These are phyloP conservation scores for Craniophora ligustri DNA, from an alignment of 2,888 invertebrate genomes.

Conservation along the genomic window DNA sequence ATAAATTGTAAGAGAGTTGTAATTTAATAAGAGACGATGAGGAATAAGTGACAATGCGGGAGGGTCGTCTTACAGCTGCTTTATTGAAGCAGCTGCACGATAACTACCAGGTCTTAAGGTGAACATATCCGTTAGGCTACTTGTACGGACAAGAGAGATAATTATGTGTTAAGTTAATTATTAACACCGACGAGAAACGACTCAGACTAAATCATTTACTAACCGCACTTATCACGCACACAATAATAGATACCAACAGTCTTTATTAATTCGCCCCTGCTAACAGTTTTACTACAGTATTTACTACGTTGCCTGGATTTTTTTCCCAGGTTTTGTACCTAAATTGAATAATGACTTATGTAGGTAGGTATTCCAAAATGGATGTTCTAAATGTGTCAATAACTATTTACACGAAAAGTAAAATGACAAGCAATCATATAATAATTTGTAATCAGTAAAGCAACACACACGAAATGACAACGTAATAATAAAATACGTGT, in stretches of 20 bases:
- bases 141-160: background rate
- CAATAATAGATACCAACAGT: no score
- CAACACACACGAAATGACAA: slow-evolving; percentile 17
- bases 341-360: no score
- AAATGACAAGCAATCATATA: slow-evolving; percentile 17
- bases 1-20: slow-evolving; percentile 11
- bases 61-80: slow-evolving; percentile 25
- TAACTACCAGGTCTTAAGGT: background rate
- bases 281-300: no score
- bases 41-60: slow-evolving; percentile 1
- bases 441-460: slow-evolving; percentile 25
- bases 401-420: background rate
- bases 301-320: no score
- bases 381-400: no score
- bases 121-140: background rate
- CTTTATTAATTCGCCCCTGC: no score
- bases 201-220: no score
- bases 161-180: background rate
- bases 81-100: slow-evolving; percentile 24
- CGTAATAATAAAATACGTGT: slow-evolving; percentile 34
- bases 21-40: slow-evolving; percentile 16
- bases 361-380: no score
- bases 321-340: no score
- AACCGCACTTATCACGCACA: no score
- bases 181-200: no score